Evolutionary conservation across 2,888 invertebrate species (phyloP).

Genomic region (Ophion slaviceki): DNA sequence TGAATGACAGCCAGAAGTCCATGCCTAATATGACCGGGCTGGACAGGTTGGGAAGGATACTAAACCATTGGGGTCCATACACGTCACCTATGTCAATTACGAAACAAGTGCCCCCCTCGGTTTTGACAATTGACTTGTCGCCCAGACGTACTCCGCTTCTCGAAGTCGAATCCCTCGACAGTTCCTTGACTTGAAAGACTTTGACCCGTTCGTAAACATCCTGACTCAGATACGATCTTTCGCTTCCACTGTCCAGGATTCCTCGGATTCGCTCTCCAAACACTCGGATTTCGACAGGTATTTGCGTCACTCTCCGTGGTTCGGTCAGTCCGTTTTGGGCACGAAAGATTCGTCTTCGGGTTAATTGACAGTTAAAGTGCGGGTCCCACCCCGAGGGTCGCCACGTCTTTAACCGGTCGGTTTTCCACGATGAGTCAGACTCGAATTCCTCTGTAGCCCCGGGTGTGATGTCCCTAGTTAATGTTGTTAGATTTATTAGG

Average conservation of each 20-base stretch:
- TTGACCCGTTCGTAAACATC: neutral
- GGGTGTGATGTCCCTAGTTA: neutral
- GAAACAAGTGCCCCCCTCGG: constrained; percentile 37
- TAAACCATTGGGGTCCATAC: neutral
- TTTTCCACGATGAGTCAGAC: neutral
- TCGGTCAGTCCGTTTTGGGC: neutral
- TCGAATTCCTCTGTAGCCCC: neutral
- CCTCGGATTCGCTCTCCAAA: constrained; percentile 3
- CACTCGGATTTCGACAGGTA: constrained; percentile 3
- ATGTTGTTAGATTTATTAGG: neutral
- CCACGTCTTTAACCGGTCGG: constrained; percentile 2
- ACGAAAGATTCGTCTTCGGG: constrained; percentile 15
- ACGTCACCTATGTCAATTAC: neutral
- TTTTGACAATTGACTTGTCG: constrained; percentile 9
- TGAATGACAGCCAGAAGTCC: constrained; percentile 1
- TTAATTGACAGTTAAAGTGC: neutral
- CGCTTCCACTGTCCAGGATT: constrained; percentile 16
- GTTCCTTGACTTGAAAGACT: neutral
- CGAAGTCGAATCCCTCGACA: neutral
- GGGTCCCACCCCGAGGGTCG: constrained; percentile 5
- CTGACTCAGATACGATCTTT: constrained; percentile 18
- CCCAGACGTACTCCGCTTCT: neutral
- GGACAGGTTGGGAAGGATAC: constrained; percentile 29
- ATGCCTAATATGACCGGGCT: neutral
- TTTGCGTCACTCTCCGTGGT: neutral